Evolutionary conservation across 2,797 vertebrate genomes (phyloP).

Genomic region (Chiroxiphia lanceolata): DNA sequence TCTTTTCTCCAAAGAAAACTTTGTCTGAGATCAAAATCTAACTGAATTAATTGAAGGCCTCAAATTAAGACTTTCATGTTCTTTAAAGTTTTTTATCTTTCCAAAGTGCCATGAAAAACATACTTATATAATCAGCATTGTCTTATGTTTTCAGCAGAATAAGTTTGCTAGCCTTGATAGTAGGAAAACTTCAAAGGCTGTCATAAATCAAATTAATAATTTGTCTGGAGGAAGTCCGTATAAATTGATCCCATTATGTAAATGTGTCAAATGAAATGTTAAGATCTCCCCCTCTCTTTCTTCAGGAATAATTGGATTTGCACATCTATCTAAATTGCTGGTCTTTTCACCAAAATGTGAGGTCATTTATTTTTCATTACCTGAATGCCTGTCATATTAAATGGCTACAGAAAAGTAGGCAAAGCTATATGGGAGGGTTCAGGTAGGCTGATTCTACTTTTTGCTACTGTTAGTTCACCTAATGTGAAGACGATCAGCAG

Average conservation of each 20-base stretch:
- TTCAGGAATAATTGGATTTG: constrained; percentile 24
- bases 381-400: background rate
- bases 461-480: background rate
- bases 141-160: background rate
- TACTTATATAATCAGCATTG: background rate
- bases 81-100: background rate
- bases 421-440: background rate
- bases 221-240: background rate
- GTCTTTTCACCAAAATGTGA: background rate
- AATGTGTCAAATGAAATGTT: constrained; percentile 23
- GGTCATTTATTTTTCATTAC: background rate
- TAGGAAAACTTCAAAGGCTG: constrained; percentile 39
- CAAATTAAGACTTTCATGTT: background rate
- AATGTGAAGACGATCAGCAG: background rate
- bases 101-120: background rate
- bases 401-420: background rate
- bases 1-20: background rate
- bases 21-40: constrained; percentile 23
- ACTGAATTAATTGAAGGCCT: background rate
- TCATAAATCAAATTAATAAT: constrained; percentile 27
- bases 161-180: constrained; percentile 10
- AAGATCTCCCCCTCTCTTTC: constrained; percentile 8
- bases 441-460: background rate
- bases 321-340: background rate
- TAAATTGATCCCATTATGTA: constrained; percentile 24